These are phyloP conservation scores for Campylorhamphus procurvoides DNA, from an alignment of 2,113 vertebrate genomes.

Conservation along the genomic window DNA sequence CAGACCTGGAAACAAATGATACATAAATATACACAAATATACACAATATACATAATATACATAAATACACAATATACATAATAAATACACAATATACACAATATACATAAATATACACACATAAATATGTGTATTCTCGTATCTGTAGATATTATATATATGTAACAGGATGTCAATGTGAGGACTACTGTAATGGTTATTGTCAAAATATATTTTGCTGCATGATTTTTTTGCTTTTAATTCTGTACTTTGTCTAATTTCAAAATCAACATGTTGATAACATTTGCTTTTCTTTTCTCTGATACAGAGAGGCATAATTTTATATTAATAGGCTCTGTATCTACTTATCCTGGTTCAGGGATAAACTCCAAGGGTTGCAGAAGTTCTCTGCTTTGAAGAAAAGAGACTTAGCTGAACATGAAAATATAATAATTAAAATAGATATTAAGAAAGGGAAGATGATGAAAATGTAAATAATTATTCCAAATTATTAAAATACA, in stretches of 20 bases:
- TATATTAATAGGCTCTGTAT: neutral
- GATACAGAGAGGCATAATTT: neutral
- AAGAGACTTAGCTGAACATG: neutral
- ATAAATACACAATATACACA: too few species aligned
- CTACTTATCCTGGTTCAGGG: neutral
- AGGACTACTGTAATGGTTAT: neutral
- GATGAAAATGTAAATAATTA: neutral
- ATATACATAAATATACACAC: too few species aligned
- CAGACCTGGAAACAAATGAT: neutral
- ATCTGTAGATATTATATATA: neutral
- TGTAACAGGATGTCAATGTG: neutral
- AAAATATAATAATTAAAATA: neutral
- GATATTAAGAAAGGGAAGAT: neutral
- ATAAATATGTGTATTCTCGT: neutral
- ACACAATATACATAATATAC: too few species aligned
- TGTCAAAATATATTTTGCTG: neutral
- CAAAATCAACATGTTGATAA: neutral
- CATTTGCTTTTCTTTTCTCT: neutral
- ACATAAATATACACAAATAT: too few species aligned
- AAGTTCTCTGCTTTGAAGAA: neutral
- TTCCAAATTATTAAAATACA: neutral
- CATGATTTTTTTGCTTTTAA: neutral
- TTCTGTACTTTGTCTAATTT: neutral
- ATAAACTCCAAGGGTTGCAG: neutral
- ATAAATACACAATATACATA: too few species aligned